Conservation (phyloP, 2,888 invertebrate genomes). For the Homarus gammarus region DNA sequence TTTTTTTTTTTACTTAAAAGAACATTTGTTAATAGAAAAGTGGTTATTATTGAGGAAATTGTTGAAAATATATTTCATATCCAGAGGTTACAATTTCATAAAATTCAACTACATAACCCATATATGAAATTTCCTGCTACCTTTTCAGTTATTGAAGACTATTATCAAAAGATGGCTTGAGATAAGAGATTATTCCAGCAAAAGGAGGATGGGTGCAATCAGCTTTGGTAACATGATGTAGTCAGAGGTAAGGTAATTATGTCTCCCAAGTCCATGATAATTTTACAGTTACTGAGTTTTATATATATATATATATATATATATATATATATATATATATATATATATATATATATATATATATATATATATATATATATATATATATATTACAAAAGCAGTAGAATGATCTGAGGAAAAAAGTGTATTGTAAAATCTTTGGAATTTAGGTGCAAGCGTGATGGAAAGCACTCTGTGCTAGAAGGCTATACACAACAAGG, state of each 20-base stretch:
- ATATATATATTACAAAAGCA: background rate
- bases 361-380: background rate
- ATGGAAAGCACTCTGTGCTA: constrained; percentile 11
- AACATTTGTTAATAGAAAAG: no score
- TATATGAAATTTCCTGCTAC: background rate
- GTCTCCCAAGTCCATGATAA: background rate
- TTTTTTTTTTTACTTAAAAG: no score
- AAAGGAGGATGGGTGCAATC: background rate
- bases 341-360: background rate
- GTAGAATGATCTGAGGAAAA: background rate
- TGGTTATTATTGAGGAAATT: no score
- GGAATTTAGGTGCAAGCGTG: constrained; percentile 15
- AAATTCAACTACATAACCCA: background rate
- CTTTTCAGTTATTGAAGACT: background rate
- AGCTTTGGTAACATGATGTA: background rate
- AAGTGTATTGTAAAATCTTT: constrained; percentile 8
- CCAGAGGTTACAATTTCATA: background rate
- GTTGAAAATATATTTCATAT: background rate
- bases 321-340: background rate
- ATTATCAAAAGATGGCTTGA: constrained; percentile 1
- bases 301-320: background rate
- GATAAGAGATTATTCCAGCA: background rate
- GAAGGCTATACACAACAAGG: background rate
- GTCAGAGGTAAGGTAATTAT: background rate
- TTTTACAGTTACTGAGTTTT: background rate